Evolutionary conservation across 1,140 invertebrate species (phyloP), one percentile per base, ranked within the genome.

Genomic region (Telenomus remus): DNA sequence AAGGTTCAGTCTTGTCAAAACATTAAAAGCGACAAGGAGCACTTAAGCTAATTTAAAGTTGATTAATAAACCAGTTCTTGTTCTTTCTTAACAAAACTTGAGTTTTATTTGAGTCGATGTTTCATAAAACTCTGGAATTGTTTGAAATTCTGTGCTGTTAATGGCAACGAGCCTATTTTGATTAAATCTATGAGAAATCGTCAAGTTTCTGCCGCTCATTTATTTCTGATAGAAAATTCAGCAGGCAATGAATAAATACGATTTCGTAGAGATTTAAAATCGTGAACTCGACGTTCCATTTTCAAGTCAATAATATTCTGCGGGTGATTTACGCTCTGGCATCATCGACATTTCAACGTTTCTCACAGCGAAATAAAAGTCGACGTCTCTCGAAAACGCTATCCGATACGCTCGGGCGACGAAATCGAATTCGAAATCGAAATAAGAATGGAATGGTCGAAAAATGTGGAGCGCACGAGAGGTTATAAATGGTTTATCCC

Each of bases 291-390:
- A 33, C 12, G 15, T 47, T 57, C 27, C 55, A 57, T 54, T 57
- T 57, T 57, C 27, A 57, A 39, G 10, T 49, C 56, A 15, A 27
- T 59, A 49, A 57, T 48, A 47, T 49, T 27, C 33, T 39, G 11
- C 10, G 5, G 34, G 35, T 59, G 56, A 59, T 49, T 48, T 49
- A 59, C 34, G 56, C 11, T 10, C 0, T 4, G 10, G 44, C 57
- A 61, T 61, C 57, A 61, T 43, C 47, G 50, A 50, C 57, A 15
- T 43, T 51, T 43, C 57, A 61, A 34, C 48, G 46, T 51, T 63
- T 63, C 53, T 46, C 49, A 53, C 37, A 35, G 35, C 15, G 59
- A 49, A 63, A 63, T 63, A 63, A 53, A 63, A 63, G 34, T 63
- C 59, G 37, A 63, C 59, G 51, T 51, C 39, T 49, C 19, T 50